Evolutionary conservation across 2,113 vertebrate genomes (phyloP).

Genomic region (Numenius arquata): DNA sequence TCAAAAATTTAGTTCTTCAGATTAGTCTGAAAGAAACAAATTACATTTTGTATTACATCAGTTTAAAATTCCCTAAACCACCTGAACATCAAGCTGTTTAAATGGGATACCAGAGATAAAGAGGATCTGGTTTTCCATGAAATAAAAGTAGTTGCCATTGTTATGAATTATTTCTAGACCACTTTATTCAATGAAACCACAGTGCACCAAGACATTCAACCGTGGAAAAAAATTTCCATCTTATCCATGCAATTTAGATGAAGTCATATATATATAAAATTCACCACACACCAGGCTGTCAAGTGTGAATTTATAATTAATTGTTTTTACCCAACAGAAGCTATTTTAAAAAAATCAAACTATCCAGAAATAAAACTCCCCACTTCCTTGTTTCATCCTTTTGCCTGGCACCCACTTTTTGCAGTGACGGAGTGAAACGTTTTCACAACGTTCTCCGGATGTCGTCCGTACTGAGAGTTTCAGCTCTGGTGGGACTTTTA

Average conservation of each 20-base stretch:
- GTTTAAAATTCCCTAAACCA: neutral
- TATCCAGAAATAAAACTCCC: neutral
- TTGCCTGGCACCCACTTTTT: neutral
- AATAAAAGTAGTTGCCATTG: neutral
- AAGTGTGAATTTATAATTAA: neutral
- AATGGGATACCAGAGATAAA: neutral
- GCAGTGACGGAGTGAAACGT: fast-evolving
- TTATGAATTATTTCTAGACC: neutral
- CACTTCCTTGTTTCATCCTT: neutral
- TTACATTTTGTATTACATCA: neutral
- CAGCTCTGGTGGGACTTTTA: neutral
- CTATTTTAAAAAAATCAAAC: neutral
- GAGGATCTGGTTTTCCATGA: neutral
- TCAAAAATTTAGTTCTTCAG: neutral
- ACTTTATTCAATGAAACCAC: neutral
- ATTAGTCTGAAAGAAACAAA: neutral
- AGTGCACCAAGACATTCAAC: neutral
- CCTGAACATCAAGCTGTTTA: neutral
- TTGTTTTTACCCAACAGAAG: neutral
- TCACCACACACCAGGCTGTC: neutral
- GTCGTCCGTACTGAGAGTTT: neutral
- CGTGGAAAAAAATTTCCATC: neutral
- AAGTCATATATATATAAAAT: neutral
- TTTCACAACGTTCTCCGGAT: neutral
- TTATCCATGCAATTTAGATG: neutral